Percentiles rank a stretch among this genome's conserved stretches.
These are phyloP conservation scores for Suillia variegata DNA, from an alignment of 2,888 invertebrate genomes.

Conservation along the genomic window DNA sequence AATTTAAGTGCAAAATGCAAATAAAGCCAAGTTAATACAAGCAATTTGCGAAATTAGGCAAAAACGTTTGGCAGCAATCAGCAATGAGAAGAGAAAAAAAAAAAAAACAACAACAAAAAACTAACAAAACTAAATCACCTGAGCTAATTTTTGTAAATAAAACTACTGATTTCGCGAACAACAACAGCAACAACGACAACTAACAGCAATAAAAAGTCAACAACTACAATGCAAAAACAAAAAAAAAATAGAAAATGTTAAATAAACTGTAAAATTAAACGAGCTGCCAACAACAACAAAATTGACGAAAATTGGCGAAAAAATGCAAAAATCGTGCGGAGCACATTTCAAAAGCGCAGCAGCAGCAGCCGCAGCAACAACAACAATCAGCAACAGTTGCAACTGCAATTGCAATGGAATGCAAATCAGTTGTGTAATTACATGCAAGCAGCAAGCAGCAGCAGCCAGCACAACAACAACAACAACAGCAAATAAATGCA, in stretches of 20 bases:
- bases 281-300: slow-evolving; percentile 22
- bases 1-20: slow-evolving; percentile 39
- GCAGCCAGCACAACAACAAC: slow-evolving; percentile 26
- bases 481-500: slow-evolving; percentile 1
- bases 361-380: slow-evolving; percentile 8
- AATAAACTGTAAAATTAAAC: slow-evolving; percentile 9
- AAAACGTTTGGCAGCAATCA: slow-evolving; percentile 34
- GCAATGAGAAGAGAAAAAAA: no score
- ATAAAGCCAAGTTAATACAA: slow-evolving; percentile 53
- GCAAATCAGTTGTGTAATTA: slow-evolving; percentile 54
- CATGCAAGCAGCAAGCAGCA: slow-evolving; percentile 32
- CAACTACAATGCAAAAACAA: neutral
- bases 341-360: slow-evolving; percentile 32
- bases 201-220: neutral
- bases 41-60: slow-evolving; percentile 49
- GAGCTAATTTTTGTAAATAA: slow-evolving; percentile 54
- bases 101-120: no score
- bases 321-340: slow-evolving; percentile 43
- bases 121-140: slow-evolving; percentile 30
- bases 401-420: slow-evolving; percentile 57
- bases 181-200: slow-evolving; percentile 20
- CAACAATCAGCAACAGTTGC: slow-evolving; percentile 29
- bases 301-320: slow-evolving; percentile 32
- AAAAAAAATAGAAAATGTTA: no score
- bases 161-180: slow-evolving; percentile 46